Percentiles rank a stretch among this genome's conserved stretches.
Conservation (phyloP, 2,888 invertebrate species). For the Sphecodes monilicornis region DNA sequence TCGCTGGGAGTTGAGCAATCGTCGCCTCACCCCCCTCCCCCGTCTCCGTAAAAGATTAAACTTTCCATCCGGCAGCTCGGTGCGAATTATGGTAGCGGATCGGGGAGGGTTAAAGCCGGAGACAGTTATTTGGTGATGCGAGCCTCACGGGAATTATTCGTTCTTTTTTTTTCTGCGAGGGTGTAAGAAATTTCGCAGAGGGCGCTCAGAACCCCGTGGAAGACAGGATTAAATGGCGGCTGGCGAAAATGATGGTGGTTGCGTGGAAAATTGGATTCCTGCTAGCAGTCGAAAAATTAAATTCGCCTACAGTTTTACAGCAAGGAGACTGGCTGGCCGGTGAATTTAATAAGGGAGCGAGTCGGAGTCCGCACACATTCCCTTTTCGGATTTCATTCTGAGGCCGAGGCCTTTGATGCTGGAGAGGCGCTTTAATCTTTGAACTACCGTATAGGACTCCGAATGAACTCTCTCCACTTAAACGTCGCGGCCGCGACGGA, state of each 20-base stretch:
- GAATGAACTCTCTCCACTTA: constrained; percentile 49
- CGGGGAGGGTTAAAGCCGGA: not conserved
- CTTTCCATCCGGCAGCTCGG: not conserved
- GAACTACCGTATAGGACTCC: constrained; percentile 32
- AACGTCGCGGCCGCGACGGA: constrained; percentile 8
- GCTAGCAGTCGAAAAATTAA: constrained; percentile 46
- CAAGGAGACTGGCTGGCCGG: constrained; percentile 10
- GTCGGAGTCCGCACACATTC: constrained; percentile 44
- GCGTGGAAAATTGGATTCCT: constrained; percentile 51
- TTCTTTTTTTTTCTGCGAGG: not conserved
- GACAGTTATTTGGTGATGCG: constrained; percentile 24
- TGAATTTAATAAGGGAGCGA: constrained; percentile 54
- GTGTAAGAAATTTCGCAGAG: constrained; percentile 11
- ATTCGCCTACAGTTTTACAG: constrained; percentile 41
- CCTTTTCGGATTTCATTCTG: constrained; percentile 54
- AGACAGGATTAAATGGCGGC: constrained; percentile 20
- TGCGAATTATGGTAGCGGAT: not conserved
- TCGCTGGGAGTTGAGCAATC: constrained; percentile 21
- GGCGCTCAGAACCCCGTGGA: not conserved
- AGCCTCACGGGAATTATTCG: not conserved
- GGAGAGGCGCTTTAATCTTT: constrained; percentile 57
- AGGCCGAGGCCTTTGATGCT: constrained; percentile 42
- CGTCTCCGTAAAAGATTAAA: constrained; percentile 16
- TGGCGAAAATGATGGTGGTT: constrained; percentile 33
- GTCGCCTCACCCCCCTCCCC: fast-evolving